A percentile compares a stretch with the other conserved stretches of the same genome.
Evolutionary conservation across 2,888 invertebrate genomes (phyloP).

Genomic region (Amphipoea oculea): DNA sequence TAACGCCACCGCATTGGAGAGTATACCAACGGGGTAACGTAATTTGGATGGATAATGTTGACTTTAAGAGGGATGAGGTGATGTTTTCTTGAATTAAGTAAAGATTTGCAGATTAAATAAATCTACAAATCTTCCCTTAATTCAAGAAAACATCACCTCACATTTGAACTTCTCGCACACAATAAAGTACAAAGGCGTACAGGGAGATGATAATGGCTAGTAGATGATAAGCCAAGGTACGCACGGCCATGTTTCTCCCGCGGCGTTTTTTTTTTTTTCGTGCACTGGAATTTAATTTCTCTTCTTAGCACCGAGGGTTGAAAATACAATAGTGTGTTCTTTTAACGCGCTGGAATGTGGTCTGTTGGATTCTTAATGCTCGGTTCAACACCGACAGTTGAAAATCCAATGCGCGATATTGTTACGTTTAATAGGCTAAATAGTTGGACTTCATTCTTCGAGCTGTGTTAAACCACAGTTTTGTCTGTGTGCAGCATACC

Average conservation of each 20-base stretch:
- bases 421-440: no score
- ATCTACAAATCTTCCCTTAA: no score
- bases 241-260: not conserved
- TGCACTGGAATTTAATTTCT: not conserved
- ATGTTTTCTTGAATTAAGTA: constrained; percentile 21
- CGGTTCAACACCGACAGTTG: no score
- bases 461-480: not conserved
- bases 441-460: no score
- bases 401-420: no score
- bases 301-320: not conserved
- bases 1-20: constrained; percentile 34
- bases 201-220: not conserved
- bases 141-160: no score
- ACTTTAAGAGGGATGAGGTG: constrained; percentile 14
- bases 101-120: not conserved
- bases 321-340: not conserved
- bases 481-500: not conserved
- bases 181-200: no score
- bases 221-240: not conserved
- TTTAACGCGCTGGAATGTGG: no score
- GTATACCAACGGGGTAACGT: constrained; percentile 21
- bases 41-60: constrained; percentile 23
- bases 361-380: no score
- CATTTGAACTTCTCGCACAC: no score
- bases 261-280: not conserved